Base-by-base conservation (phyloP, 2,797 vertebrate species). In the Cyprinodon diabolis region DNA sequence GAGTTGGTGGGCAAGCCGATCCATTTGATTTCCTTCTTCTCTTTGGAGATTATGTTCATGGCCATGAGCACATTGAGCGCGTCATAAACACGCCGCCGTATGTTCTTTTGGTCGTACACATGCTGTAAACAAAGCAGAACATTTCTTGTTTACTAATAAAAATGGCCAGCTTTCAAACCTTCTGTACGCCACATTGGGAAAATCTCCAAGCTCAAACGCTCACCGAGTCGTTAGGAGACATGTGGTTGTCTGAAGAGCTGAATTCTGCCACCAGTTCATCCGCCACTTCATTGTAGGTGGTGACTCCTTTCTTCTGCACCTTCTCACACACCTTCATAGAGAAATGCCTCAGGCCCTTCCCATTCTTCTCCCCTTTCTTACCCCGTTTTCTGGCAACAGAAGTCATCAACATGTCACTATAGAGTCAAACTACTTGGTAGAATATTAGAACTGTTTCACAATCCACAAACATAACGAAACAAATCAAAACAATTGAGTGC, bases 41-140 rank as follows among this genome's bases (percentile, higher is more conserved):
- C 98, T 94, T 99, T 99, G 56, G 98, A 99, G 93, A 99, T 99
- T 86, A 99, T 99, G 91, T 99, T 99, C 98, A 99, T 99, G 87
- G 98, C 98, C 98, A 99, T 99, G 74, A 99, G 96, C 87, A 99
- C 98, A 37, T 99, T 99, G 77, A 99, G 95, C 77, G 98, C 98
- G 87, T 99, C 98, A 5, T 99, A 99, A 69, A 99, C 98, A 47
- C 98, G 96, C 84, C 98, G 95, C 84, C 98, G 94, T 86, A 99
- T 99, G 93, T 99, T 99, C 94, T 99, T 99, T 94, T 99, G 98
- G 93, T 99, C 98, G 40, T 99, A 99, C 52, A 98, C 97, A 85
- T 99, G 96, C 95, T 96, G 67, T 40, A 75, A 68, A 2, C 19
- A 1, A 55, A 74, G 40, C 0, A 65, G 11, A n/a, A 49, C 17